Base-by-base conservation (phyloP, 2,113 vertebrate genomes). In the Oxyruncus cristatus region DNA sequence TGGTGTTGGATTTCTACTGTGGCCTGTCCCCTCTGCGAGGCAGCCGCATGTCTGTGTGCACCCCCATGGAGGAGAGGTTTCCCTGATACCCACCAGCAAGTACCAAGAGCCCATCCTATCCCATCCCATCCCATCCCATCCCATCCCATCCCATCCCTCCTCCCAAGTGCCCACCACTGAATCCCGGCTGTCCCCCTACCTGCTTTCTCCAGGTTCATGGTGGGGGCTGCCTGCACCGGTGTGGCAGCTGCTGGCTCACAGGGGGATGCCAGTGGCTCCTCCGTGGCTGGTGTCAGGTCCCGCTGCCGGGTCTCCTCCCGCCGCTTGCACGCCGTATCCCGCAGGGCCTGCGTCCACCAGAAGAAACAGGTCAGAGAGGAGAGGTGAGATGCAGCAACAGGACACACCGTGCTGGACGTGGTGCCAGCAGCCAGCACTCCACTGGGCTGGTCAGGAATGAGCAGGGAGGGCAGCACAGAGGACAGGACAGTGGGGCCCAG, bases 141-240 rank as follows among this genome's bases (percentile, higher is more conserved):
- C 47, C 58, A 61, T 11, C 58, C 61, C 52, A 42, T 22, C 1
- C 0, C 44, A 44, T 12, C 47, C 47, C 37, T 65, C 23, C 39
- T 58, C 47, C 62, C 3, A 2, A 65, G 42, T 1, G 0, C 59
- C 50, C 6, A 8, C 17, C 1, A 0, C 37, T 3, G 2, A 24
- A 20, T 12, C 42, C 66, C 2, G 0, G 46, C 18, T 75, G 28
- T 16, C 9, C 56, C 70, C 89, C 94, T 75, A 98, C 98, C 98
- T 92, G 98, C 22, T 70, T 98, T 97, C 93, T 98, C 98, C 94
- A 98, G 72, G 95, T 96, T 98, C 97, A 97, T 97, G 93, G 47
- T 10, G 70, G 70, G 68, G 53, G 92, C 84, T 85, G 96, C 96
- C 73, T 37, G 93, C 58, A 33, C 83, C 0, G 4, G 30, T 0